These are phyloP conservation scores for Opisthocomus hoazin DNA, from an alignment of 2,113 vertebrate genomes.

Conservation along the genomic window DNA sequence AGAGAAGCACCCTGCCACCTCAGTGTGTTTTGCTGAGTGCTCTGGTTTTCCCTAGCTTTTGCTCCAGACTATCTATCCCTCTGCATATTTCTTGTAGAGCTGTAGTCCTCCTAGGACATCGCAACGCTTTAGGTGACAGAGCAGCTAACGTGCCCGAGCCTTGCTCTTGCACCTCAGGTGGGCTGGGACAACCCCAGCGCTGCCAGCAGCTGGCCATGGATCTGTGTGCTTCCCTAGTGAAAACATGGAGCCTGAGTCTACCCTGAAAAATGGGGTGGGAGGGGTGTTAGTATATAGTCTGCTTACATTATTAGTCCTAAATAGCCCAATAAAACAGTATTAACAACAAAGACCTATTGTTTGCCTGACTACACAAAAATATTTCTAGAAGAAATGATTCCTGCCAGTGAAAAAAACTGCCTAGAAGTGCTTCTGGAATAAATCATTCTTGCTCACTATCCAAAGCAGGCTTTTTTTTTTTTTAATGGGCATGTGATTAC, in stretches of 20 bases:
- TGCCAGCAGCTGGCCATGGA: neutral
- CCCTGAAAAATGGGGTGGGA: neutral
- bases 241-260: neutral
- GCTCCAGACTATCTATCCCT: neutral
- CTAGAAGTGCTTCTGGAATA: neutral
- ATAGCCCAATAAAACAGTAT: neutral
- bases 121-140: neutral
- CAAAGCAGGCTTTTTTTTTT: neutral
- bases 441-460: neutral
- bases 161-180: neutral
- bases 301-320: neutral
- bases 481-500: neutral
- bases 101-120: neutral
- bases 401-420: neutral
- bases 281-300: neutral
- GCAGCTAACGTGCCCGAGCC: fast-evolving
- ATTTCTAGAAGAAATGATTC: neutral
- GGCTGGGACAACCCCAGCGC: neutral
- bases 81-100: neutral
- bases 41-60: neutral
- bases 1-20: neutral
- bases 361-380: neutral
- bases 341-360: neutral
- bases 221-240: neutral
- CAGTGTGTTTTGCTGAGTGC: neutral